These are phyloP conservation scores for Chrosomus eos DNA, from an alignment of 2,797 vertebrate species.

Conservation along the genomic window DNA sequence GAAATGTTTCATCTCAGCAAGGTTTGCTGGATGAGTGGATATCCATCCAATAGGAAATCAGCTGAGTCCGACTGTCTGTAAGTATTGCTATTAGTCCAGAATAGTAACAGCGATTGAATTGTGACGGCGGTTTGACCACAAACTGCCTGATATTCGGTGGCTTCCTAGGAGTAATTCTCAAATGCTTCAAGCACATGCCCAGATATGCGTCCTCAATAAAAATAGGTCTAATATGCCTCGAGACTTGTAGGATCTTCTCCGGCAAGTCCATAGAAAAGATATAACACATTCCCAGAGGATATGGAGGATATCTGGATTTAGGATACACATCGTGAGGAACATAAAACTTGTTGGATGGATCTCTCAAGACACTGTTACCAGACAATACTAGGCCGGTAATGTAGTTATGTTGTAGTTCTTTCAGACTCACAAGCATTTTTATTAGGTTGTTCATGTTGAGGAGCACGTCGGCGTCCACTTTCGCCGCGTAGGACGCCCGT, in stretches of 20 bases:
- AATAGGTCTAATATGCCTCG: slow-evolving; percentile 70
- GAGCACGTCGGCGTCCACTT: slow-evolving; percentile 81
- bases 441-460: slow-evolving; percentile 76
- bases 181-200: slow-evolving; percentile 75
- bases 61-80: slow-evolving; percentile 57
- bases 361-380: slow-evolving; percentile 63
- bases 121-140: background rate
- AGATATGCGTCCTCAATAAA: slow-evolving; percentile 84
- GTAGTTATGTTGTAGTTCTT: slow-evolving; percentile 54
- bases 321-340: slow-evolving; percentile 72
- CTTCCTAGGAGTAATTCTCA: slow-evolving; percentile 48
- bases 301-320: slow-evolving; percentile 69
- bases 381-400: slow-evolving; percentile 73
- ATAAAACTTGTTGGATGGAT: slow-evolving; percentile 72
- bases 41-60: slow-evolving; percentile 61
- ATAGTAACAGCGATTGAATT: slow-evolving; percentile 73
- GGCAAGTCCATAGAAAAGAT: slow-evolving; percentile 79
- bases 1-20: slow-evolving; percentile 1
- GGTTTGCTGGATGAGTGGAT: slow-evolving; percentile 21
- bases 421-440: slow-evolving; percentile 63
- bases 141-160: slow-evolving; percentile 65
- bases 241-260: slow-evolving; percentile 60
- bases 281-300: slow-evolving; percentile 79
- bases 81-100: slow-evolving; percentile 72
- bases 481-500: slow-evolving; percentile 71